These are phyloP conservation scores for Brachyptera risi DNA, from an alignment of 2,888 invertebrate species.

Conservation along the genomic window DNA sequence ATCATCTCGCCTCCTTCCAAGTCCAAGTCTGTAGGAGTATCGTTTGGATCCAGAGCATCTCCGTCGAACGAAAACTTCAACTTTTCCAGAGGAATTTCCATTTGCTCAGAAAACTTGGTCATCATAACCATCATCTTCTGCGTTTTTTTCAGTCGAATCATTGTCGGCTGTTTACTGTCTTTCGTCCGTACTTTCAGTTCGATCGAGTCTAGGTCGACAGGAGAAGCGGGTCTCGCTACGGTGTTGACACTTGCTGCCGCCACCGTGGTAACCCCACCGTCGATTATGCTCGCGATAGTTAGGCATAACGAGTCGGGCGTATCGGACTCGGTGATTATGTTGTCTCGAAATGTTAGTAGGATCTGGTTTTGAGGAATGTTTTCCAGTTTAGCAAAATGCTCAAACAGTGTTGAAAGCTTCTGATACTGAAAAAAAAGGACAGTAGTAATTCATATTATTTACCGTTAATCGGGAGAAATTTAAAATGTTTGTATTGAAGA, in stretches of 20 bases:
- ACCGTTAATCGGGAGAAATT: too few relatives aligned
- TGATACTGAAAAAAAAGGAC: conserved; percentile 38
- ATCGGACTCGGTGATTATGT: conserved; percentile 37
- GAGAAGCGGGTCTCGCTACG: too few relatives aligned
- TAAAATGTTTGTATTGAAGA: neutral
- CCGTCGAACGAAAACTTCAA: conserved; percentile 54
- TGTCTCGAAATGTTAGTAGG: conserved; percentile 38
- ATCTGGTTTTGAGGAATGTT: conserved; percentile 39
- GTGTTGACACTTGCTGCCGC: neutral
- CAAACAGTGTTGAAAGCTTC: conserved; percentile 38
- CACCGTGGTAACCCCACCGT: conserved; percentile 4
- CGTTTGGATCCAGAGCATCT: conserved; percentile 46
- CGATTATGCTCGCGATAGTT: conserved; percentile 41
- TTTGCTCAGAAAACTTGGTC: conserved; percentile 49
- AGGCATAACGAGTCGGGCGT: conserved; percentile 40
- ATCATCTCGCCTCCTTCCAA: conserved; percentile 54
- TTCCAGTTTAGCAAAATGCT: conserved; percentile 40
- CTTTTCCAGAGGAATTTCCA: conserved; percentile 44
- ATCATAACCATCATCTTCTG: conserved; percentile 46
- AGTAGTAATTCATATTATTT: neutral
- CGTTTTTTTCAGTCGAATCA: conserved; percentile 40
- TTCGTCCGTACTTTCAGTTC: conserved; percentile 49
- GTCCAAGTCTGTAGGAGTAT: conserved; percentile 47
- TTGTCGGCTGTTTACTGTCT: conserved; percentile 45
- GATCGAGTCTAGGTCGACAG: conserved; percentile 9